phyloP scores from a whole-genome alignment of 1,140 invertebrate species.

The Trissolcus basalis region DNA sequence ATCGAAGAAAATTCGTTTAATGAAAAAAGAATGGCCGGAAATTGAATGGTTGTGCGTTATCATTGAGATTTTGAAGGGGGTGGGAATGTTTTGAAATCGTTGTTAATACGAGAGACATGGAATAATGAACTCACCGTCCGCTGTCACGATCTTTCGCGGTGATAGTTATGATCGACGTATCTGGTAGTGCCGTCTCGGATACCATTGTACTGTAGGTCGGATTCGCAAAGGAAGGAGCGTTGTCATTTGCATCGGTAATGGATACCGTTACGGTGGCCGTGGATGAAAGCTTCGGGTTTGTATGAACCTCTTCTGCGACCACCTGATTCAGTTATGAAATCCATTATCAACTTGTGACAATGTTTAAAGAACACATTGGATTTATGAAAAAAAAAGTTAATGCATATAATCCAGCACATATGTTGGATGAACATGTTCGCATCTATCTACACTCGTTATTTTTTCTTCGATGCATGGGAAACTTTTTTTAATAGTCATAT shows the following conservation, averaged over 20 bases:
- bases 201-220: conserved; percentile 84
- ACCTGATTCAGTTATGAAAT: conserved; percentile 77
- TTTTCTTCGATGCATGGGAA: too few relatives aligned
- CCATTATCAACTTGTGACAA: conserved; percentile 22
- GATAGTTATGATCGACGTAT: conserved; percentile 84
- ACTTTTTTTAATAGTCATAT: background rate
- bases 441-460: too few relatives aligned
- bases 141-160: conserved; percentile 90
- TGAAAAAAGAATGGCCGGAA: too few relatives aligned
- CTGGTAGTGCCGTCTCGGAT: conserved; percentile 83
- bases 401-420: too few relatives aligned
- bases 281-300: conserved; percentile 84
- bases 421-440: too few relatives aligned
- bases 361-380: conserved; percentile 18
- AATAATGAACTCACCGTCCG: conserved; percentile 79
- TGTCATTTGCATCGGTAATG: conserved; percentile 93
- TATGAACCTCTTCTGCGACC: conserved; percentile 88
- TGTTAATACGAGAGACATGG: conserved; percentile 17
- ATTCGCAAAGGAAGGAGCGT: conserved; percentile 87
- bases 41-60: too few relatives aligned
- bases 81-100: background rate
- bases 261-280: conserved; percentile 91
- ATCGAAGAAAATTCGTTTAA: too few relatives aligned
- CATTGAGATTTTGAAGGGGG: too few relatives aligned
- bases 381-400: background rate